Evolutionary conservation across 2,113 vertebrate genomes (phyloP).

Genomic region (Elgaria multicarinata): DNA sequence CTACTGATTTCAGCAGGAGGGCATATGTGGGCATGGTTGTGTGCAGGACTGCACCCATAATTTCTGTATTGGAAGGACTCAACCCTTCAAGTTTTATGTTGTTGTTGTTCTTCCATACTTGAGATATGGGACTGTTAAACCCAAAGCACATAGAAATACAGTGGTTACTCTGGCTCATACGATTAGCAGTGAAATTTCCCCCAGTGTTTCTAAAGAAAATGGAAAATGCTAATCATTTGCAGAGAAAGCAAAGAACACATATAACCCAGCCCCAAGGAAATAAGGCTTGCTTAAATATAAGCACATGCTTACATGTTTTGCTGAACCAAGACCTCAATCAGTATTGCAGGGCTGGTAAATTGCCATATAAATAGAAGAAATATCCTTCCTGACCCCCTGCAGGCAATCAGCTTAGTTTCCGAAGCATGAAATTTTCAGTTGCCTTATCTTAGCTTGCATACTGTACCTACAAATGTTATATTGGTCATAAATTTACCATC

Average conservation of each 20-base stretch:
- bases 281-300: slow-evolving; percentile 26
- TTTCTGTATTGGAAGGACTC: not conserved
- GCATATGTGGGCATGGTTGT: not conserved
- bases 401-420: slow-evolving; percentile 71
- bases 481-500: slow-evolving; percentile 65
- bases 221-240: slow-evolving; percentile 4
- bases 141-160: not conserved
- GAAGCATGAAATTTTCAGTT: slow-evolving; percentile 74
- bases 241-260: not conserved
- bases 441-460: slow-evolving; percentile 73
- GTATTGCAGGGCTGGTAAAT: slow-evolving; percentile 20
- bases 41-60: not conserved
- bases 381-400: slow-evolving; percentile 64
- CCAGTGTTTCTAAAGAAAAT: slow-evolving; percentile 23
- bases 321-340: slow-evolving; percentile 43
- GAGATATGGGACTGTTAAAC: not conserved
- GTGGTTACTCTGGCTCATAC: not conserved
- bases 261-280: not conserved
- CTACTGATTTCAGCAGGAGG: not conserved
- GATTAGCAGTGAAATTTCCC: not conserved
- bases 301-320: slow-evolving; percentile 41
- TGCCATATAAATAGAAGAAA: slow-evolving; percentile 52
- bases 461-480: slow-evolving; percentile 73
- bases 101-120: not conserved
- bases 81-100: not conserved